Base-by-base conservation (phyloP, 1,140 invertebrate species). In the Trichomalopsis sarcophagae region DNA sequence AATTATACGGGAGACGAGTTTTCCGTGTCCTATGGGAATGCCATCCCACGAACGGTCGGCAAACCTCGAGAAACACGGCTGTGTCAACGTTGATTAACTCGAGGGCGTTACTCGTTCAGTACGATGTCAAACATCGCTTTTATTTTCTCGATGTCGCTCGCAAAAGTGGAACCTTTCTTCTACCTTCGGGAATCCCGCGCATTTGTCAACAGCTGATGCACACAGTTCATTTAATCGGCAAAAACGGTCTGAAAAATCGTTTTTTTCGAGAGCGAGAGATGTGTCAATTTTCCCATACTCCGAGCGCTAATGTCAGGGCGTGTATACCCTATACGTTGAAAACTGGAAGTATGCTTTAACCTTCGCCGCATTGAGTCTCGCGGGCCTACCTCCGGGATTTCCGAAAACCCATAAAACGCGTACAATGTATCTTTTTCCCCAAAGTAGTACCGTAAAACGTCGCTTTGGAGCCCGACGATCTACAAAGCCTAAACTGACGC, bases 331-430 rank as follows among this genome's bases (percentile, higher is more conserved):
- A 62, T 62, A 7, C 21, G 55, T n/a, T 62, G 33, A 69, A 69
- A 68, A 47, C 0, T 62, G 74, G 47, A 77, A 69, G 62, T 69
- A 68, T 30, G 36, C 21, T 68, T 68, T 69, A 84, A 50, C n/a
- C 50, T 77, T 76, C 50, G n/a, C 66, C 6, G 13, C 27, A 78
- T 69, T 69, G 10, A 47, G 9, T 30, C 10, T 33, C 68, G 10
- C 50, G 21, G 23, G 23, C 30, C 47, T 27, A 82, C 36, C 74
- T 84, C 68, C 2, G 21, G 36, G 17, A 73, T 66, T 84, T 84
- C 47, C 6, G 5, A 69, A 85, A 81, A 81, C 33, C 21, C 73
- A 62, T 85, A 85, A 85, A 85, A 85, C 33, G 33, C 23, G 14
- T 69, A 75, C 47, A 81, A 85, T 81, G 78, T 47, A 68, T n/a